These are phyloP conservation scores for Eristalinus sepulchralis DNA, from an alignment of 2,888 invertebrate species.

Conservation along the genomic window DNA sequence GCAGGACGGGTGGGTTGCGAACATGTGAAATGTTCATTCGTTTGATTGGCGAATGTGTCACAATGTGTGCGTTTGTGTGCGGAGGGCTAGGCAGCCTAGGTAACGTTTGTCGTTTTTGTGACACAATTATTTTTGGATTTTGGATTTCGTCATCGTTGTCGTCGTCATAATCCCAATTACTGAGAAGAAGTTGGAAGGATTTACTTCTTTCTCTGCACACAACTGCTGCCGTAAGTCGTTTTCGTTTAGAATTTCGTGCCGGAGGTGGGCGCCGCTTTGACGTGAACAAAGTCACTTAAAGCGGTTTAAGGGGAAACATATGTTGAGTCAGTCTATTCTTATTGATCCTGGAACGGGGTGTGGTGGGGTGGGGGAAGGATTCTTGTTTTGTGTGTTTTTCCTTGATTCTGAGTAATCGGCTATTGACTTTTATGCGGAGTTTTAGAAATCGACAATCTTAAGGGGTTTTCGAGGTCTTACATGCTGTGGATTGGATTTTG, in stretches of 20 bases:
- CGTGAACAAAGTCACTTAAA: not conserved
- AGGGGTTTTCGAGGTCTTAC: no score
- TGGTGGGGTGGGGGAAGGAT: no score
- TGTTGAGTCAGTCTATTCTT: not conserved
- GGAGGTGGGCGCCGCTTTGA: not conserved
- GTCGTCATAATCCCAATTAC: slow-evolving; percentile 52
- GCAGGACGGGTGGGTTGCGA: not conserved
- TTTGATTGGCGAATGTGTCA: slow-evolving; percentile 3
- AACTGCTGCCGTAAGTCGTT: not conserved
- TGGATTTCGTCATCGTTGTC: not conserved
- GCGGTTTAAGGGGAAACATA: not conserved
- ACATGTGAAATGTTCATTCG: slow-evolving; percentile 17
- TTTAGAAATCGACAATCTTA: no score
- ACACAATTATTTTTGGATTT: slow-evolving; percentile 65
- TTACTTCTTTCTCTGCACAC: not conserved
- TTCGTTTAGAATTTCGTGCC: not conserved
- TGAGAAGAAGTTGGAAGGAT: slow-evolving; percentile 24
- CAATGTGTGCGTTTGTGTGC: not conserved
- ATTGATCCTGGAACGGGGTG: not conserved
- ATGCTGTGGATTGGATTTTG: no score
- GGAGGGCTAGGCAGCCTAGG: slow-evolving; percentile 6
- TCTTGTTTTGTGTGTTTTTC: no score
- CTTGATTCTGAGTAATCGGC: no score
- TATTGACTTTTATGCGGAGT: no score
- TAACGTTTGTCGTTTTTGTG: slow-evolving; percentile 15